A percentile compares a stretch with the other conserved stretches of the same genome.
phyloP scores from a whole-genome alignment of 2,113 vertebrate species.

The Accipiter virgatus region DNA sequence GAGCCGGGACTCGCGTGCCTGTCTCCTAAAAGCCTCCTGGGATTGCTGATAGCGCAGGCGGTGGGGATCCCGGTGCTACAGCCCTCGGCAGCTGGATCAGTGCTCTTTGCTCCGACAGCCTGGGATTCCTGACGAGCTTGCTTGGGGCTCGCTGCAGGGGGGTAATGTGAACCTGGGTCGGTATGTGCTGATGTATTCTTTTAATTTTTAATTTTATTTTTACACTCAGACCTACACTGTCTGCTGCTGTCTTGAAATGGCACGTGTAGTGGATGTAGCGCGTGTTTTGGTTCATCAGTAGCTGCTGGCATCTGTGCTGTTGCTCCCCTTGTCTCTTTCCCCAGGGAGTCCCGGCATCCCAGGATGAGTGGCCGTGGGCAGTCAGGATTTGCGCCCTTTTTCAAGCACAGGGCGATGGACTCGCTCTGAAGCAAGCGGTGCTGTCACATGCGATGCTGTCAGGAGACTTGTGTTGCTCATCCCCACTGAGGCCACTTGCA shows the following conservation, averaged over 20 bases:
- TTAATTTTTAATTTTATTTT: background rate
- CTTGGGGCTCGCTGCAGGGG: constrained; percentile 17
- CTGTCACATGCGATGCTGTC: background rate
- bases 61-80: accelerated
- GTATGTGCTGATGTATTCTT: background rate
- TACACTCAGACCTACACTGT: background rate
- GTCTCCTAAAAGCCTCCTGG: background rate
- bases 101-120: background rate
- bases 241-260: background rate
- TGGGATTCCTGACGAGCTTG: constrained; percentile 14
- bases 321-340: background rate
- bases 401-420: background rate
- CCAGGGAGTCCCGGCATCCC: background rate
- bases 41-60: accelerated
- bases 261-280: accelerated
- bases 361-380: accelerated
- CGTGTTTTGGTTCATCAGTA: accelerated
- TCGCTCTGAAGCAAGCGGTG: accelerated
- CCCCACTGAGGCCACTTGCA: background rate
- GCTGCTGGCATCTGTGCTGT: background rate
- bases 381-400: background rate
- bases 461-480: background rate
- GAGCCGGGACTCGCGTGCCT: accelerated
- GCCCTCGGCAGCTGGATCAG: background rate
- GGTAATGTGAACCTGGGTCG: background rate